Conservation (phyloP, 2,113 vertebrate genomes). For the Dasyurus viverrinus region DNA sequence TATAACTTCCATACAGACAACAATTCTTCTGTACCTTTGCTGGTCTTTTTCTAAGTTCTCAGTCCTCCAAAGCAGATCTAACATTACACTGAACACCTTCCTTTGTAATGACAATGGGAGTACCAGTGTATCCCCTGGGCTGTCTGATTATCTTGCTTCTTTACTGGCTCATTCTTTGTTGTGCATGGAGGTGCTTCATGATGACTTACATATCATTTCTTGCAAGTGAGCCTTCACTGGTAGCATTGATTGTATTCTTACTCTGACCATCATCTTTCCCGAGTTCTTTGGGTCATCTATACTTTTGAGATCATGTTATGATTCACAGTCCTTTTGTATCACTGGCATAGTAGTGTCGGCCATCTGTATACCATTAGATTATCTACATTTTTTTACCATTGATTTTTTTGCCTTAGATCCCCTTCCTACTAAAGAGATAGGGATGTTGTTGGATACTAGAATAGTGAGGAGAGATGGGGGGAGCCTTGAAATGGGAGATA, state of each 20-base stretch:
- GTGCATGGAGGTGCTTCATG: background rate
- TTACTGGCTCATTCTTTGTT: no score
- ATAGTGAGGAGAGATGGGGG: background rate
- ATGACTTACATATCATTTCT: background rate
- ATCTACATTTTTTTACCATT: background rate
- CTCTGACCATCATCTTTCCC: background rate
- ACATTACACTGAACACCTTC: background rate
- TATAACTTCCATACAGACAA: background rate
- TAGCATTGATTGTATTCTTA: background rate
- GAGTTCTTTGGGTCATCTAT: background rate
- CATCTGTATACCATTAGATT: background rate
- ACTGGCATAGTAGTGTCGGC: no score
- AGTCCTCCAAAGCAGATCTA: background rate
- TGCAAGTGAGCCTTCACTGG: background rate
- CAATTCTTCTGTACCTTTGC: background rate
- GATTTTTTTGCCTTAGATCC: background rate
- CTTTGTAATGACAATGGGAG: background rate
- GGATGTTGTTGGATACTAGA: background rate
- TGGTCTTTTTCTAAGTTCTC: background rate
- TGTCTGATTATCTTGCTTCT: background rate
- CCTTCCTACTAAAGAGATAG: background rate
- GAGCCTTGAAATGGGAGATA: background rate
- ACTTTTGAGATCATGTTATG: background rate
- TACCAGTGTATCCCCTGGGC: background rate
- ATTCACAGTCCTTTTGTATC: no score